These are phyloP conservation scores for Phrynocephalus forsythii DNA, from an alignment of 2,797 vertebrate species.

Conservation along the genomic window DNA sequence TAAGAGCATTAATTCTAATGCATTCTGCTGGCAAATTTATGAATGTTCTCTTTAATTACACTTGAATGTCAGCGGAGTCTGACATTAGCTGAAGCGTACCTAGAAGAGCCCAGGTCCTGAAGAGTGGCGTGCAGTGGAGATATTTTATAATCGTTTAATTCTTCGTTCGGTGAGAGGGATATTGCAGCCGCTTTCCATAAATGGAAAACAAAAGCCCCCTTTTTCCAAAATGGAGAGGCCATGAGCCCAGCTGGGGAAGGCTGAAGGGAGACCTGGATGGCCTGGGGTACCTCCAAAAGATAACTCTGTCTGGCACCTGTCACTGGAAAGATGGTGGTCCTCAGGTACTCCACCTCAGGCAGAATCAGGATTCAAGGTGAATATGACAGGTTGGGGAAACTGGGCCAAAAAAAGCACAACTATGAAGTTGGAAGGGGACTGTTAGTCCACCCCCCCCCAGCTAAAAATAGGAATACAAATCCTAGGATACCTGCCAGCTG, in stretches of 20 bases:
- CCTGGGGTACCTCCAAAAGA: too few relatives aligned
- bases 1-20: conserved; percentile 57
- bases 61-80: conserved; percentile 21
- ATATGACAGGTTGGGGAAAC: too few relatives aligned
- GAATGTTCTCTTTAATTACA: conserved; percentile 30
- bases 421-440: too few relatives aligned
- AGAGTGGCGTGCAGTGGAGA: neutral
- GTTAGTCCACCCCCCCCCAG: too few relatives aligned
- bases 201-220: neutral
- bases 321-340: too few relatives aligned
- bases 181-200: neutral
- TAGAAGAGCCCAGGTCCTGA: neutral
- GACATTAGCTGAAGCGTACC: neutral
- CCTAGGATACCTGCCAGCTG: too few relatives aligned
- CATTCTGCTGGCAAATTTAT: conserved; percentile 35
- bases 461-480: too few relatives aligned
- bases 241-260: neutral
- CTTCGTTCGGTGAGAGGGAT: neutral
- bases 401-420: too few relatives aligned
- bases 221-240: neutral
- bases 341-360: too few relatives aligned
- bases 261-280: neutral
- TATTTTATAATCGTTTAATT: conserved; percentile 1
- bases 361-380: too few relatives aligned
- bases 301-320: too few relatives aligned